Evolutionary conservation across 2,113 vertebrate species (phyloP).

Genomic region (Argyrosomus japonicus): DNA sequence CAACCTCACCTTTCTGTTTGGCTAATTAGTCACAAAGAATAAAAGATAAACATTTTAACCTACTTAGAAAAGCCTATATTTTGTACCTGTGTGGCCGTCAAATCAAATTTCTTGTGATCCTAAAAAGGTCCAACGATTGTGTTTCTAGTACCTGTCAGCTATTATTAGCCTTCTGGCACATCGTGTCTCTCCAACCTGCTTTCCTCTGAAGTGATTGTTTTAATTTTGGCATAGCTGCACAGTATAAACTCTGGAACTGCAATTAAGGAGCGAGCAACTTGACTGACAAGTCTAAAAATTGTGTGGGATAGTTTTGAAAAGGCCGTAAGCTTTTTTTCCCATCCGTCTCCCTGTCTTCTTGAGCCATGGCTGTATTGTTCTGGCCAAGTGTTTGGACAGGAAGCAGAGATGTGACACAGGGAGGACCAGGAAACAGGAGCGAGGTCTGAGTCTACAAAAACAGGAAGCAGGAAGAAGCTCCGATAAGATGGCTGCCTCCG

Average conservation of each 20-base stretch:
- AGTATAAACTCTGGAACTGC: constrained; percentile 25
- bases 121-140: constrained; percentile 3
- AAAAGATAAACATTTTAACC: not conserved
- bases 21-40: not conserved
- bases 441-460: constrained; percentile 71
- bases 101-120: not conserved
- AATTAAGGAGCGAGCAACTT: not conserved
- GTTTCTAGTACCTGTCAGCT: constrained; percentile 47
- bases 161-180: constrained; percentile 59
- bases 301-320: not conserved
- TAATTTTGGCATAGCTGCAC: not conserved
- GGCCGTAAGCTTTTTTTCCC: constrained; percentile 8
- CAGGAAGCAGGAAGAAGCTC: constrained; percentile 81
- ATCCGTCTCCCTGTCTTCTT: constrained; percentile 44
- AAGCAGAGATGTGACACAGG: constrained; percentile 78
- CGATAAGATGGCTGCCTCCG: constrained; percentile 75
- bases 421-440: constrained; percentile 81
- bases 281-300: not conserved
- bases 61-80: not conserved
- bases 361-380: constrained; percentile 59
- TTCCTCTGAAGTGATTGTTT: constrained; percentile 27
- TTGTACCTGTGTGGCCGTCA: not conserved
- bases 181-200: constrained; percentile 48
- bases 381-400: constrained; percentile 70
- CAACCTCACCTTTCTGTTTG: not conserved